These are phyloP conservation scores for Coenonympha arcania DNA, from an alignment of 2,888 invertebrate species.

Conservation along the genomic window DNA sequence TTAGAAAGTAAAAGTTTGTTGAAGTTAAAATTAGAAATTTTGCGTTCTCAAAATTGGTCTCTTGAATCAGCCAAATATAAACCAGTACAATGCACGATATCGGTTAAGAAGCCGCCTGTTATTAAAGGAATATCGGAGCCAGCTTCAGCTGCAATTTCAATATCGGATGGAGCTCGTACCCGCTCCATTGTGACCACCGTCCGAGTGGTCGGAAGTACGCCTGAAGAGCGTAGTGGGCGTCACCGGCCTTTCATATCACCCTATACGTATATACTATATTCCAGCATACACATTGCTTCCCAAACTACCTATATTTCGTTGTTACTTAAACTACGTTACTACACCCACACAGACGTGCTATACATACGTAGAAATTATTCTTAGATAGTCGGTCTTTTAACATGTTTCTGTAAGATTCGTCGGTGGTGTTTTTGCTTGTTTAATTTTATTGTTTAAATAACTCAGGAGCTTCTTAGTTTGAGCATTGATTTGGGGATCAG, in stretches of 20 bases:
- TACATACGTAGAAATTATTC: too few species aligned
- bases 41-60: too few species aligned
- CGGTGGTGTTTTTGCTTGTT: too few species aligned
- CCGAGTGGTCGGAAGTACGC: constrained; percentile 63
- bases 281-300: neutral
- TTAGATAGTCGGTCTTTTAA: too few species aligned
- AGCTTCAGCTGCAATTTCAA: constrained; percentile 63
- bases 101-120: constrained; percentile 16
- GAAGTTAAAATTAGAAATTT: too few species aligned
- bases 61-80: neutral
- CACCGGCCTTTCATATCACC: constrained; percentile 44
- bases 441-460: too few species aligned
- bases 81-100: neutral
- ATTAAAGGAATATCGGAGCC: constrained; percentile 38
- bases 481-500: too few species aligned
- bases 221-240: constrained; percentile 46
- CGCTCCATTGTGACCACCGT: constrained; percentile 55
- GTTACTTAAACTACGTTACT: neutral
- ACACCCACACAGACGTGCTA: too few species aligned
- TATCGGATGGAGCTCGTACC: constrained; percentile 57
- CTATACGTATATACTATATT: constrained; percentile 52
- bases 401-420: too few species aligned
- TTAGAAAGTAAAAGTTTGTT: too few species aligned
- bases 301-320: neutral
- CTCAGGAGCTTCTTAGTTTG: too few species aligned